A percentile compares a stretch with the other conserved stretches of the same genome.
These are phyloP conservation scores for Candidula unifasciata DNA, from an alignment of 2,888 invertebrate genomes.

Conservation along the genomic window DNA sequence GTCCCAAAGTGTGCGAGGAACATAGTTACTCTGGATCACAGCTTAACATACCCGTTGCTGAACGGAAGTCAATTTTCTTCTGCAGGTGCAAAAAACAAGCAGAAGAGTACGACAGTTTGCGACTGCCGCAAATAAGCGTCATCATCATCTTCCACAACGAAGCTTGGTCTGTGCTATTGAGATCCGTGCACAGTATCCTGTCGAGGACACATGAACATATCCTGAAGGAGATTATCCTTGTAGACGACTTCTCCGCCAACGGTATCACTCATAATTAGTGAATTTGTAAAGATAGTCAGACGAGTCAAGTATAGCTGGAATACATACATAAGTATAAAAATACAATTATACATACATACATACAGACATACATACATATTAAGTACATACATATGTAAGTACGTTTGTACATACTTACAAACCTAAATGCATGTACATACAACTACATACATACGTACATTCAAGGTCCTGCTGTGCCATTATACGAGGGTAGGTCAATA, in stretches of 20 bases:
- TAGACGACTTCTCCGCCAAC: constrained; percentile 93
- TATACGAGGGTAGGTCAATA: too few species aligned
- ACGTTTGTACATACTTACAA: too few species aligned
- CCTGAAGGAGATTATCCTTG: constrained; percentile 92
- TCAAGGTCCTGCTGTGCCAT: too few species aligned
- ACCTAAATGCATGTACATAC: too few species aligned
- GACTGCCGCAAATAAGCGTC: constrained; percentile 57
- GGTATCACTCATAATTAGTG: constrained; percentile 29
- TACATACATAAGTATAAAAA: too few species aligned
- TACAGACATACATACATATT: too few species aligned
- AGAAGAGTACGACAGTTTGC: constrained; percentile 35
- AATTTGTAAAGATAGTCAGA: background rate
- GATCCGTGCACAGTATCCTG: constrained; percentile 96
- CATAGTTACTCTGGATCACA: too few species aligned
- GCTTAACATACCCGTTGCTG: too few species aligned
- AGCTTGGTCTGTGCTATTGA: constrained; percentile 94
- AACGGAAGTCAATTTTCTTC: background rate
- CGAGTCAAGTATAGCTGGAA: background rate
- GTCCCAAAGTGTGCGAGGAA: too few species aligned
- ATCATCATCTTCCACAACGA: constrained; percentile 86
- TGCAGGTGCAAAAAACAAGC: constrained; percentile 48
- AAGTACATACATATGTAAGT: too few species aligned
- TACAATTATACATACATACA: too few species aligned
- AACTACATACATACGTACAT: too few species aligned
- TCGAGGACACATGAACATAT: constrained; percentile 91